phyloP scores from a whole-genome alignment of 1,140 invertebrate genomes.

The Oryctes rhinoceros region DNA sequence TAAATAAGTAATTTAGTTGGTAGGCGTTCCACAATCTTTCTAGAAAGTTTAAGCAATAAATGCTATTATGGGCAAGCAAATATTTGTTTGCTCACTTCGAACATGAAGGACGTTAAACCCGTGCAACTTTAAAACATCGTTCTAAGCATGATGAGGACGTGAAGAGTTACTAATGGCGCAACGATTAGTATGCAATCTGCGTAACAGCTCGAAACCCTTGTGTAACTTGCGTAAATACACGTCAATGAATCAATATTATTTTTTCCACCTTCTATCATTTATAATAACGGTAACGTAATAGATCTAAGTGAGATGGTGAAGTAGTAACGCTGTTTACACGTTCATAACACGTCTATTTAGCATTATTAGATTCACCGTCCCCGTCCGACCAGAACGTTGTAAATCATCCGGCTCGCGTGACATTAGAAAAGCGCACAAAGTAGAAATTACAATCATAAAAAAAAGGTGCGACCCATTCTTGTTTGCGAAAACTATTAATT shows the following conservation, averaged over 20 bases:
- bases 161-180: not conserved
- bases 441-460: constrained; percentile 10
- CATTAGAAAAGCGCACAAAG: constrained; percentile 27
- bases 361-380: constrained; percentile 20
- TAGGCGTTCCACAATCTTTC: no score
- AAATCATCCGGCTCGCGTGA: not conserved
- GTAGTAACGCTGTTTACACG: constrained; percentile 6
- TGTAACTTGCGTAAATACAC: not conserved
- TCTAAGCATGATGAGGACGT: not conserved
- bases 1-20: no score
- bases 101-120: no score
- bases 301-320: not conserved
- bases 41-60: no score
- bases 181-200: not conserved
- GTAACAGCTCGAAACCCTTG: not conserved
- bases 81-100: no score
- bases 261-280: not conserved
- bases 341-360: constrained; percentile 19
- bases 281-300: constrained; percentile 11
- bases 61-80: no score
- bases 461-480: constrained; percentile 22
- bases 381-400: not conserved
- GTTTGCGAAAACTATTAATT: constrained; percentile 34
- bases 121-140: no score
- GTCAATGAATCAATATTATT: constrained; percentile 11